Evolutionary conservation across 1,140 invertebrate genomes (phyloP), one percentile per base, ranked within the genome.

Genomic region (Euborellia annulipes): DNA sequence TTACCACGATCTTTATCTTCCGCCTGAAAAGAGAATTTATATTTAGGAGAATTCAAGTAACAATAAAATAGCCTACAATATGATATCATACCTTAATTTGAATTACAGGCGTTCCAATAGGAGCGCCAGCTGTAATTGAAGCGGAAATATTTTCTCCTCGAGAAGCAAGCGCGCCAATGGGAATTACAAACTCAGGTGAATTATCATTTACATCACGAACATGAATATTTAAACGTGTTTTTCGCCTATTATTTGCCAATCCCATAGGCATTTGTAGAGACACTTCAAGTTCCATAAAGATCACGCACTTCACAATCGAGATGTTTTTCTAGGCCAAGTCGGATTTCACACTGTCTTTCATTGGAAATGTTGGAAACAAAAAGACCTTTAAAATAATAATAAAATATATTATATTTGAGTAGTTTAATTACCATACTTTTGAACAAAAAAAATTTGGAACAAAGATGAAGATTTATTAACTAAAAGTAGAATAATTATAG

Each of bases 201-300:
- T 92, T 91, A 56, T 93, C 88, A 56, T 93, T 93, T 1, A 85
- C 73, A 58, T 93, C 88, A 0, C 79, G 65, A 0, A 94, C 77
- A 52, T 84, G 80, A 3, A 94, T 73, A 48, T 81, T 82, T 0
- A 94, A 72, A 6, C 23, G 23, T 11, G 70, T 71, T 52, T 79
- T 82, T 43, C 75, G 72, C 8, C 78, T 73, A 0, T 77, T 77
- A 63, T 85, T 86, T 3, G 86, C 71, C 4, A 83, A 68, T 9
- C 83, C 84, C 19, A 79, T 73, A 13, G 83, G 67, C 0, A 85
- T 84, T 17, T 79, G 74, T 1, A 90, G 60, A 51, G 76, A 73
- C 3, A 89, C 68, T 57, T 82, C 78, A n/a, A 90, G 64, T 2
- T 74, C n/a, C 68, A 55, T 88, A 88, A 45, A 72, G 71, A 27